These are phyloP conservation scores for Heliopora coerulea DNA, from an alignment of 92 coral and sea anemone species.

Conservation along the genomic window DNA sequence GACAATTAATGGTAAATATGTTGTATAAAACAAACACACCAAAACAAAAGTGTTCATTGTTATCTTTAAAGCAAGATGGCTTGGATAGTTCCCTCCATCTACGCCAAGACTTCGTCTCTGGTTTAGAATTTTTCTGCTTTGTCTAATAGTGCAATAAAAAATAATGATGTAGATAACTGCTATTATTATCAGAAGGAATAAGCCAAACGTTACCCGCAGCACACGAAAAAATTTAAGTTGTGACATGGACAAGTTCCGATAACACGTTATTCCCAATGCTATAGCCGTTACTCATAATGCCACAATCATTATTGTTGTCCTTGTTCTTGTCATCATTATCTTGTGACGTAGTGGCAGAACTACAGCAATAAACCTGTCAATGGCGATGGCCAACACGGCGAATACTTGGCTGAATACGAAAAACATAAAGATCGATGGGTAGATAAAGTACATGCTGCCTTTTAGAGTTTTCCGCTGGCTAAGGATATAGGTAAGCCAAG, in stretches of 20 bases:
- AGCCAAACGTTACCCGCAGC: neutral
- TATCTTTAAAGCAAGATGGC: slow-evolving; percentile 5
- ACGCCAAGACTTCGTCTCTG: neutral
- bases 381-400: neutral
- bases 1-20: slow-evolving; percentile 12
- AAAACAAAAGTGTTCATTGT: slow-evolving; percentile 10
- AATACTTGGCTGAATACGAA: neutral
- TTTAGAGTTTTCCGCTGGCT: neutral
- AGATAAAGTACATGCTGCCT: neutral
- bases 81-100: neutral
- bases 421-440: neutral
- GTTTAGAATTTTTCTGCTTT: slow-evolving; percentile 2
- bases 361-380: slow-evolving; percentile 19
- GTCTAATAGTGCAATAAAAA: slow-evolving; percentile 9
- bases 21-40: slow-evolving; percentile 22
- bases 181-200: neutral
- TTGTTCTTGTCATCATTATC: neutral
- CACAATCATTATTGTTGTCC: neutral
- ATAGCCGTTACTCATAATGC: neutral
- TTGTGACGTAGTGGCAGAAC: neutral
- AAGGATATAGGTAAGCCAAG: neutral
- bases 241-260: neutral
- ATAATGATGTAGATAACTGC: slow-evolving; percentile 12
- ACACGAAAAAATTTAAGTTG: neutral
- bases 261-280: neutral